Percentiles rank a stretch among this genome's conserved stretches.
Evolutionary conservation across 1,140 invertebrate species (phyloP).

Genomic region (Atta texana): DNA sequence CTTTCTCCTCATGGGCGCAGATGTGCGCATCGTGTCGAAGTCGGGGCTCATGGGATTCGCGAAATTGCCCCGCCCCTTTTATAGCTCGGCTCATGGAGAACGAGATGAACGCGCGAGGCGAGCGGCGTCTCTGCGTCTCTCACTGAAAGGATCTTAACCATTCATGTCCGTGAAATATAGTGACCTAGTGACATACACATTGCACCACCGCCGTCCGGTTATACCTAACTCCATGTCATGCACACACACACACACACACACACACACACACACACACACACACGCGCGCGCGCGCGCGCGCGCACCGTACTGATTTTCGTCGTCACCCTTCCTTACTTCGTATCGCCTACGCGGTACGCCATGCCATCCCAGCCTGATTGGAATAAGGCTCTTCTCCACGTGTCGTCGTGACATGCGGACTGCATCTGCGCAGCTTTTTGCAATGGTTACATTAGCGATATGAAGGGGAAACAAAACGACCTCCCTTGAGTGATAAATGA

Average conservation of each 20-base stretch:
- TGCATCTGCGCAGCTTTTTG: constrained; percentile 41
- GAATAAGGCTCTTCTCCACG: constrained; percentile 9
- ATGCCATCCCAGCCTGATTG: background rate
- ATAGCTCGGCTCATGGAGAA: constrained; percentile 17
- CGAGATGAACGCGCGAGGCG: constrained; percentile 45
- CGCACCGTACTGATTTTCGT: constrained; percentile 2
- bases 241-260: background rate
- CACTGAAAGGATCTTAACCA: constrained; percentile 67
- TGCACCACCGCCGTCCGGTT: constrained; percentile 38
- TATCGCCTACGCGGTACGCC: constrained; percentile 13
- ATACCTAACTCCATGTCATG: constrained; percentile 2
- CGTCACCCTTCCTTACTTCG: background rate
- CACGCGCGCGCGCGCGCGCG: no score
- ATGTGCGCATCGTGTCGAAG: constrained; percentile 62
- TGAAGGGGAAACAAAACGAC: background rate
- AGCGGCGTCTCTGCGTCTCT: constrained; percentile 30
- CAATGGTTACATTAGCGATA: constrained; percentile 23
- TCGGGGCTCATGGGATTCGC: constrained; percentile 56
- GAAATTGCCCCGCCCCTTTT: constrained; percentile 66
- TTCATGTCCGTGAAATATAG: constrained; percentile 73
- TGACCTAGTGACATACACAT: constrained; percentile 63
- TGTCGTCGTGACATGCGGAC: background rate
- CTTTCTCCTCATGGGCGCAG: constrained; percentile 46
- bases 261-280: background rate
- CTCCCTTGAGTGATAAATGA: constrained; percentile 17